Conservation (phyloP, 2,113 vertebrate species). For the Corynorhinus townsendii region DNA sequence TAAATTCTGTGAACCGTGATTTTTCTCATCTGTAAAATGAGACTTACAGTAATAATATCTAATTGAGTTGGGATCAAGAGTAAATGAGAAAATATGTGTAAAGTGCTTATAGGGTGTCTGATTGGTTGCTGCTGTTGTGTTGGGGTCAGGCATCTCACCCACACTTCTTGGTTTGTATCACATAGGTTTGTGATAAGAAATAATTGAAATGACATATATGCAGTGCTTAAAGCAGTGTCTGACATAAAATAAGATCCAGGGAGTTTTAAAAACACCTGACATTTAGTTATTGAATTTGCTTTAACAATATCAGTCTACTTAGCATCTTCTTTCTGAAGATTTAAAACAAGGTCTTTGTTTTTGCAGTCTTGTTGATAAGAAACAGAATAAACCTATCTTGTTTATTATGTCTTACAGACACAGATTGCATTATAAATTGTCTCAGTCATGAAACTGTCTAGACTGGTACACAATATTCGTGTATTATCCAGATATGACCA, state of each 20-base stretch:
- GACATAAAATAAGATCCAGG: neutral
- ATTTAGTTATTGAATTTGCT: slow-evolving; percentile 5
- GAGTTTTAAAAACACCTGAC: neutral
- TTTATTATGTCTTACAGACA: neutral
- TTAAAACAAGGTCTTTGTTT: neutral
- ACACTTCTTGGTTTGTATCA: neutral
- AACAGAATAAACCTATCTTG: neutral
- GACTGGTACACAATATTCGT: neutral
- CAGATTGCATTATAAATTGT: slow-evolving; percentile 8
- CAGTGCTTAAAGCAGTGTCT: neutral
- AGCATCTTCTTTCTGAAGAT: slow-evolving; percentile 25
- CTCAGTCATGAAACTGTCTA: neutral
- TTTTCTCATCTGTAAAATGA: neutral
- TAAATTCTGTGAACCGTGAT: neutral
- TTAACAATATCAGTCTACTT: neutral
- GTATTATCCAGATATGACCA: neutral
- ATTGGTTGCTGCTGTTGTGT: too few relatives aligned
- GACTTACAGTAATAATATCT: neutral
- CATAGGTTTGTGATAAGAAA: neutral
- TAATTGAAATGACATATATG: neutral
- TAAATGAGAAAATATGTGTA: neutral
- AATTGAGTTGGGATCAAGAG: neutral
- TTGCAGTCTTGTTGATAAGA: neutral
- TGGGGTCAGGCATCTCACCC: neutral
- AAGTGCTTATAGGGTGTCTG: neutral